Evolutionary conservation across 2,797 vertebrate genomes (phyloP), one percentile per base, ranked within the genome.

Genomic region (Pseudomugil tenellus): DNA sequence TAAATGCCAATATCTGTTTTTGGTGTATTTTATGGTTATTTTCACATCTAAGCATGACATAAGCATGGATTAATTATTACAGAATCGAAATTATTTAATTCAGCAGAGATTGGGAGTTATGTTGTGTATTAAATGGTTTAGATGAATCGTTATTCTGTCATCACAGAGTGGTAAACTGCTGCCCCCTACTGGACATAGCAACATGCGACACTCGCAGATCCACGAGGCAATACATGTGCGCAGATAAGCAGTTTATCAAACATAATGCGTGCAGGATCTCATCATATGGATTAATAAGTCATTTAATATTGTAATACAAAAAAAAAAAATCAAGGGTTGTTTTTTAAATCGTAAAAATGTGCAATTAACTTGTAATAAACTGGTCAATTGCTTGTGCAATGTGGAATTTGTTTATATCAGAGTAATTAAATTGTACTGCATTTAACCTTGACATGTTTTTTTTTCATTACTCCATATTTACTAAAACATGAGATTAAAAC

Each of bases 1-100:
- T 95, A 92, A 94, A 94, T 90, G 13, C 74, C 83, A 87, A 84
- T 89, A 74, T 70, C 52, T 80, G 51, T 9, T 76, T 84, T 69
- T 62, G 39, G 61, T 61, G 39, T 55, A 3, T n/a, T n/a, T n/a
- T n/a, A n/a, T 52, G 65, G 10, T 76, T 64, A 39, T 76, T 83
- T 76, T 54, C 11, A 55, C 26, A 12, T 34, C 1, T 14, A 0
- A 53, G 9, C 6, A 51, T 23, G 23, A 23, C 58, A 26, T 28
- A 19, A 46, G 4, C 5, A n/a, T 13, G 12, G 0, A 37, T 7
- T 3, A 6, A 6, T 16, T 13, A 39, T n/a, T 9, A 4, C 13
- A 14, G 39, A 66, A 19, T 56, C 1, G 3, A 53, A 54, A 43
- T 1, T 2, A 13, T 3, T 59, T 32, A 4, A 3, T 29, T 41